Conservation (phyloP, 2,888 invertebrate genomes). For the Plebejus anna region DNA sequence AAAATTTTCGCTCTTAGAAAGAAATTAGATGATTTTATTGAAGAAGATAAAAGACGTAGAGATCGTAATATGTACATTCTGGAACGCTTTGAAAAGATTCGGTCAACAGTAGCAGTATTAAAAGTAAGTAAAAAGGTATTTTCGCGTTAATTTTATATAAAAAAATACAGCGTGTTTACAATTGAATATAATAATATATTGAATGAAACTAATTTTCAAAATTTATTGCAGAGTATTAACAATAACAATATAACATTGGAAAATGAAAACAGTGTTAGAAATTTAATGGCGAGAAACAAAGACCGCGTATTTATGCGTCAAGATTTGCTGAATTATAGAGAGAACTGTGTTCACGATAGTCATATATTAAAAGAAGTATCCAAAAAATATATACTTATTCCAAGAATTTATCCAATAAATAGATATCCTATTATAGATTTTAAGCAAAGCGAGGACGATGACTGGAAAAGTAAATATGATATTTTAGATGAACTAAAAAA, state of each 20-base stretch:
- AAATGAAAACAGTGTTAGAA: neutral
- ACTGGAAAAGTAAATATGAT: conserved; percentile 72
- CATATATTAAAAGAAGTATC: conserved; percentile 59
- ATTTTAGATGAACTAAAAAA: conserved; percentile 62
- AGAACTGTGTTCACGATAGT: conserved; percentile 45
- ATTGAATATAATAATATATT: too few relatives aligned
- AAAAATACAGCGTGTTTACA: neutral
- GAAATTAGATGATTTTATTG: conserved; percentile 69
- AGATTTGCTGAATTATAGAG: conserved; percentile 29
- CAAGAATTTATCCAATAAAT: conserved; percentile 47
- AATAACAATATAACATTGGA: neutral
- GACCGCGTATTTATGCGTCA: neutral
- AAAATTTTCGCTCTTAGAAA: conserved; percentile 62
- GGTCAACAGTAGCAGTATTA: conserved; percentile 39
- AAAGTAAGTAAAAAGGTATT: conserved; percentile 1
- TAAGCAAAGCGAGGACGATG: conserved; percentile 42
- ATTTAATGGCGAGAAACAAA: neutral
- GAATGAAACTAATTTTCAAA: neutral
- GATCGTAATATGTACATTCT: conserved; percentile 70
- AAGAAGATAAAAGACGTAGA: conserved; percentile 70
- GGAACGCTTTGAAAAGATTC: conserved; percentile 67
- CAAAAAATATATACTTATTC: conserved; percentile 68
- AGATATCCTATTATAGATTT: conserved; percentile 38
- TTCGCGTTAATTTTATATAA: neutral
- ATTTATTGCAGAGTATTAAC: conserved; percentile 2